Percentiles rank a stretch among this genome's conserved stretches.
Conservation (phyloP, 2,797 vertebrate species). For the Nannoperca australis region DNA sequence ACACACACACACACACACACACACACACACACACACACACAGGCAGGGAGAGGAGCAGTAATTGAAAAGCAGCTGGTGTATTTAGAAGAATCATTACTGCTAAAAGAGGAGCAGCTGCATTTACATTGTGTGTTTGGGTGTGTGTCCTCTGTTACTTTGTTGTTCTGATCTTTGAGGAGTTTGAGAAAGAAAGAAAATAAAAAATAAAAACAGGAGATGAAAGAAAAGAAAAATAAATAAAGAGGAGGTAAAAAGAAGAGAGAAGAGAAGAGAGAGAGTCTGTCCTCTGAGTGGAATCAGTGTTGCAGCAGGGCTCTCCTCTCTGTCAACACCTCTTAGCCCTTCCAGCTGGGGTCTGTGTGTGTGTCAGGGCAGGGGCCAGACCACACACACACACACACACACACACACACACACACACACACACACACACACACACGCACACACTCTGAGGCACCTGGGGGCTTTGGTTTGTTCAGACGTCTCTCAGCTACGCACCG, state of each 20-base stretch:
- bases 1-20: slow-evolving; percentile 46
- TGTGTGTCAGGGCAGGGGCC: slow-evolving; percentile 32
- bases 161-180: slow-evolving; percentile 36
- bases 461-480: slow-evolving; percentile 60
- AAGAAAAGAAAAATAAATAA: not conserved
- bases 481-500: slow-evolving; percentile 43
- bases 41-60: slow-evolving; percentile 39
- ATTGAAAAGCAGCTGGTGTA: slow-evolving; percentile 77
- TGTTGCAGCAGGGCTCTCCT: slow-evolving; percentile 76
- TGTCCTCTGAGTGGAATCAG: slow-evolving; percentile 72
- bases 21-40: slow-evolving; percentile 46
- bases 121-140: slow-evolving; percentile 30
- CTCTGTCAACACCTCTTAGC: slow-evolving; percentile 83
- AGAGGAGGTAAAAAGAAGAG: not conserved
- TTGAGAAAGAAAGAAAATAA: slow-evolving; percentile 13
- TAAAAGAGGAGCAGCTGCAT: slow-evolving; percentile 69
- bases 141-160: slow-evolving; percentile 36
- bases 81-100: slow-evolving; percentile 70
- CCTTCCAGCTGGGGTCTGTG: slow-evolving; percentile 71
- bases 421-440: slow-evolving; percentile 31
- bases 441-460: slow-evolving; percentile 25
- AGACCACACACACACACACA: slow-evolving; percentile 42
- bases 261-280: not conserved
- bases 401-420: not conserved
- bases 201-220: not conserved